Percentiles rank a stretch among this genome's conserved stretches.
Conservation (phyloP, 1,140 invertebrate species). For the Oryzaephilus surinamensis region DNA sequence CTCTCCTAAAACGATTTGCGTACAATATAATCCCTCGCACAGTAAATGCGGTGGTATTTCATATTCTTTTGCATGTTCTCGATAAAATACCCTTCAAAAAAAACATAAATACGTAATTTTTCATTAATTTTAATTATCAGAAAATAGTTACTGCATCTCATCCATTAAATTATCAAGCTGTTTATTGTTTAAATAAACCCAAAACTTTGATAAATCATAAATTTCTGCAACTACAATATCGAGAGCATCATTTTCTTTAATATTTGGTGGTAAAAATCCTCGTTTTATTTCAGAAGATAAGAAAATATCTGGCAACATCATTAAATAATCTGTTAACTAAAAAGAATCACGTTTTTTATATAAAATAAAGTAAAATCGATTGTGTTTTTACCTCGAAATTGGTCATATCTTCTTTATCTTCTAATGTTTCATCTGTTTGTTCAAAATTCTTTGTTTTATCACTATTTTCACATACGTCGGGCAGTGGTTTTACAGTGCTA, state of each 20-base stretch:
- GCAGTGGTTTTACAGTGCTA: background rate
- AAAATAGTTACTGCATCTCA: slow-evolving; percentile 16
- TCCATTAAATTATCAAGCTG: slow-evolving; percentile 24
- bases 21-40: slow-evolving; percentile 21
- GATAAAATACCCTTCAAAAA: slow-evolving; percentile 16
- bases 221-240: slow-evolving; percentile 24
- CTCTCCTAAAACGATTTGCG: slow-evolving; percentile 14
- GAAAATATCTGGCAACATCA: slow-evolving; percentile 3
- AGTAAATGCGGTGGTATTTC: slow-evolving; percentile 12
- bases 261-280: slow-evolving; percentile 14
- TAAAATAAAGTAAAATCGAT: background rate
- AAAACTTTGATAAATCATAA: slow-evolving; percentile 29
- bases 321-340: background rate
- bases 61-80: slow-evolving; percentile 5
- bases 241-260: slow-evolving; percentile 12
- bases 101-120: background rate
- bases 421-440: background rate
- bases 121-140: no score
- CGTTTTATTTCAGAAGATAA: slow-evolving; percentile 13
- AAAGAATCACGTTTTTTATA: background rate
- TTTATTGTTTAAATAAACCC: slow-evolving; percentile 15
- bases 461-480: background rate
- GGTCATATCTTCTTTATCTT: background rate
- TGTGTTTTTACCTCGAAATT: background rate
- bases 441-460: background rate